These are phyloP conservation scores for Callocephalon fimbriatum DNA, from an alignment of 2,113 vertebrate genomes.

Conservation along the genomic window DNA sequence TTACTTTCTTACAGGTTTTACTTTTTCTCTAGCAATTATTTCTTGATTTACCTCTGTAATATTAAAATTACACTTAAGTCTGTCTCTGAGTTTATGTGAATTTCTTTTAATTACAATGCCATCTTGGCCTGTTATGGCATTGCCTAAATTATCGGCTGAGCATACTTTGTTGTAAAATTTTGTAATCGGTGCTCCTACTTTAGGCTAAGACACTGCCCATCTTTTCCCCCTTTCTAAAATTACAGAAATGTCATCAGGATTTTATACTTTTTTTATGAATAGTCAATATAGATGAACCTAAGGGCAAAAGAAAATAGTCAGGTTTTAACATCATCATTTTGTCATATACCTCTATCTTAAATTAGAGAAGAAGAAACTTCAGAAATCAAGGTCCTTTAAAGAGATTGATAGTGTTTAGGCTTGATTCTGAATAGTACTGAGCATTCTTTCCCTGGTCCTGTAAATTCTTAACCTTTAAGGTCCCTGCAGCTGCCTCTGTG, in stretches of 20 bases:
- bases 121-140: not conserved
- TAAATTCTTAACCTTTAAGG: conserved; percentile 36
- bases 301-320: not conserved
- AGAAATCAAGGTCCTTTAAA: not conserved
- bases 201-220: not conserved
- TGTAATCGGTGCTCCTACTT: not conserved
- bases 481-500: conserved; percentile 11
- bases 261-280: not conserved
- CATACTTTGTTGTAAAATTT: rapidly evolving
- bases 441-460: not conserved
- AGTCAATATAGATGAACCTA: not conserved
- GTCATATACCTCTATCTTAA: not conserved
- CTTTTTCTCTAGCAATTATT: not conserved
- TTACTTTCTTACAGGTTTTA: not conserved
- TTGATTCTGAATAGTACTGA: conserved; percentile 12
- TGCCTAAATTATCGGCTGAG: not conserved
- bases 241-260: not conserved
- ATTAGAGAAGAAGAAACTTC: not conserved
- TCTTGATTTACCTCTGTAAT: not conserved
- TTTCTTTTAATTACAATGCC: not conserved
- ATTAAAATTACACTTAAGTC: not conserved
- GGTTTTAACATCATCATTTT: not conserved
- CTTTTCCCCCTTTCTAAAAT: not conserved
- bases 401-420: not conserved
- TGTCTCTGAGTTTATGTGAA: not conserved